Conservation (phyloP, 1,140 invertebrate species). For the Centruroides sculpturatus region DNA sequence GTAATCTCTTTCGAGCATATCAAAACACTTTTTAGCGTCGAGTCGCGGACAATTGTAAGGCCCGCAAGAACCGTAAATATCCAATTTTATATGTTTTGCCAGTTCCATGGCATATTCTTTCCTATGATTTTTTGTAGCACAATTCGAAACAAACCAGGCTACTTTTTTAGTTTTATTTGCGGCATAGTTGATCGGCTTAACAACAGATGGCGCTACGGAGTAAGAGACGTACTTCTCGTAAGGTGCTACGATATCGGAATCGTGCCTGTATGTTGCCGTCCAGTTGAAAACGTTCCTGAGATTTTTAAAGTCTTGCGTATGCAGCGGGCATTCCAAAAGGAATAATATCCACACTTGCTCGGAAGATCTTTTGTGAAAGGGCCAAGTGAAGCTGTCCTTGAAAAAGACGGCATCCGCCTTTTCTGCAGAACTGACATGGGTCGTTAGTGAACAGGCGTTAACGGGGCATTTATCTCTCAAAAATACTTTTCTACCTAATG, state of each 20-base stretch:
- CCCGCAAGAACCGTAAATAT: slow-evolving; percentile 87
- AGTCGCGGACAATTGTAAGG: slow-evolving; percentile 58
- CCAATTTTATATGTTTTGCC: slow-evolving; percentile 69
- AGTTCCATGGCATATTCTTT: slow-evolving; percentile 75
- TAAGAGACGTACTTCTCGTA: slow-evolving; percentile 89
- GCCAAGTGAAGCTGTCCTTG: slow-evolving; percentile 63
- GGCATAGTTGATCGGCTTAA: slow-evolving; percentile 47
- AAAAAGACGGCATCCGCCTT: slow-evolving; percentile 73
- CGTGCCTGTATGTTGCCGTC: slow-evolving; percentile 84
- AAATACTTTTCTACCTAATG: slow-evolving; percentile 50
- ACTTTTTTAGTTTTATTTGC: slow-evolving; percentile 83
- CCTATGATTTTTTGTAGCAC: slow-evolving; percentile 70
- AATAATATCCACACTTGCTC: slow-evolving; percentile 82
- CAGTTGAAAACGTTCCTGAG: slow-evolving; percentile 76
- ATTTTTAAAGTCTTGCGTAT: slow-evolving; percentile 64
- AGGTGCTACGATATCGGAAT: slow-evolving; percentile 88
- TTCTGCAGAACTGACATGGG: slow-evolving; percentile 48
- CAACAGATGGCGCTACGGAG: slow-evolving; percentile 5
- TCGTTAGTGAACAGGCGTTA: slow-evolving; percentile 57
- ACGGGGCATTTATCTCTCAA: slow-evolving; percentile 50
- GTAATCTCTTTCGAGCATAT: slow-evolving; percentile 83
- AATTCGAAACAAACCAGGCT: slow-evolving; percentile 96
- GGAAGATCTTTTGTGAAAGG: slow-evolving; percentile 35
- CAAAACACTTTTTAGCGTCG: slow-evolving; percentile 65
- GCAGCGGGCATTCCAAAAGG: slow-evolving; percentile 82